These are phyloP conservation scores for Bufo gargarizans DNA, from an alignment of 2,113 vertebrate species.

Conservation along the genomic window DNA sequence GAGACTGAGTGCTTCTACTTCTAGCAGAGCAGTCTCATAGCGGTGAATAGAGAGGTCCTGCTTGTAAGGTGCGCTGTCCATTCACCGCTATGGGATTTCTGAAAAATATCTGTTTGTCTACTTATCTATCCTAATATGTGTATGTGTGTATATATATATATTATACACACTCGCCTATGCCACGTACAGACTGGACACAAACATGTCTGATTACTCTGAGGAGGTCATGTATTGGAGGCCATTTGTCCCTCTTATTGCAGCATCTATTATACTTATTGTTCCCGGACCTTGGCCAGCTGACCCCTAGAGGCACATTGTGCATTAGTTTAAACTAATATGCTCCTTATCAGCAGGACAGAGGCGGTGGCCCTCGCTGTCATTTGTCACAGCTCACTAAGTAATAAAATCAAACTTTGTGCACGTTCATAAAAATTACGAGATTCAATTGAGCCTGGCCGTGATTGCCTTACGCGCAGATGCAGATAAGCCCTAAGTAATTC, in stretches of 20 bases:
- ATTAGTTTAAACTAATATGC: slow-evolving; percentile 81
- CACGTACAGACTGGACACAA: not conserved
- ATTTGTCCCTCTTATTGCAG: slow-evolving; percentile 75
- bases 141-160: too few species aligned
- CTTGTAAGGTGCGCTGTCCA: too few species aligned
- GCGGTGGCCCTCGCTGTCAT: slow-evolving; percentile 78
- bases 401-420: slow-evolving; percentile 91
- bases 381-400: slow-evolving; percentile 79
- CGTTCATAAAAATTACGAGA: slow-evolving; percentile 89
- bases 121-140: too few species aligned
- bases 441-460: slow-evolving; percentile 93
- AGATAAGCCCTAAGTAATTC: slow-evolving; percentile 83
- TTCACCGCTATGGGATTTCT: too few species aligned
- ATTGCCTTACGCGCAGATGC: slow-evolving; percentile 90
- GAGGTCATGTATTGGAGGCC: slow-evolving; percentile 79
- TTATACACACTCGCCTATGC: not conserved
- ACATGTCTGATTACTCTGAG: slow-evolving; percentile 69
- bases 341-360: slow-evolving; percentile 77
- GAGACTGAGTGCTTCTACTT: too few species aligned
- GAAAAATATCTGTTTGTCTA: too few species aligned
- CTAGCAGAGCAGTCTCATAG: too few species aligned
- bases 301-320: slow-evolving; percentile 83
- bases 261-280: slow-evolving; percentile 87
- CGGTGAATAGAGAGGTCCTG: too few species aligned
- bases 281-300: slow-evolving; percentile 76